Evolutionary conservation across 2,113 vertebrate species (phyloP), one percentile per base, ranked within the genome.

Genomic region (Centropus bengalensis): DNA sequence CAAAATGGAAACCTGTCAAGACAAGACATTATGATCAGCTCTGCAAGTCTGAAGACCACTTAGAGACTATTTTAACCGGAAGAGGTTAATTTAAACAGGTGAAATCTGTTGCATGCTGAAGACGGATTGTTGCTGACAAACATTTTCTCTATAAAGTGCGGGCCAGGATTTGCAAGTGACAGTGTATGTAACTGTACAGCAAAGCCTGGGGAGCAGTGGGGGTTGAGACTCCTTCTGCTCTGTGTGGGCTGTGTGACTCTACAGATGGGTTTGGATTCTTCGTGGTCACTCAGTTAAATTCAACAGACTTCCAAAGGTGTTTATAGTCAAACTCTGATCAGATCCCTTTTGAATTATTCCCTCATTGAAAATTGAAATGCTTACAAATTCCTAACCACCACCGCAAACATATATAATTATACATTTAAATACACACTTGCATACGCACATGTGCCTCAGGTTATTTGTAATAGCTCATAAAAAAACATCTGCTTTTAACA

Each of bases 401-500:
- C 19, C 27, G 73, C 42, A 20, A 11, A 28, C 13, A 47, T 21
- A 28, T 11, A 54, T 40, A 87, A 76, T 55, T 33, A 47, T 36
- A 58, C 68, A 49, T 51, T 88, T 82, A 79, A 91, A 83, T 78
- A 58, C 3, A 54, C 8, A 30, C 27, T 80, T 56, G 10, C 19
- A 38, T 42, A 17, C 32, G 36, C 1, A 1, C 9, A 6, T 69
- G 51, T n/a, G n/a, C 24, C 28, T 86, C 59, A 60, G 7, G 7
- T 79, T 5, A 67, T 89, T 89, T 70, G 24, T 52, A 90, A 78
- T 16, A 88, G 45, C 38, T 70, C 40, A 38, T 51, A 87, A 89
- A 82, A 68, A 68, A 7, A 0, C 10, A 63, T 66, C 49, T 62
- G 51, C 51, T 93, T 91, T 74, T 14, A 83, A 83, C 68, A 74